Evolutionary conservation across 2,797 vertebrate genomes (phyloP).

Genomic region (Tamandua tetradactyla): DNA sequence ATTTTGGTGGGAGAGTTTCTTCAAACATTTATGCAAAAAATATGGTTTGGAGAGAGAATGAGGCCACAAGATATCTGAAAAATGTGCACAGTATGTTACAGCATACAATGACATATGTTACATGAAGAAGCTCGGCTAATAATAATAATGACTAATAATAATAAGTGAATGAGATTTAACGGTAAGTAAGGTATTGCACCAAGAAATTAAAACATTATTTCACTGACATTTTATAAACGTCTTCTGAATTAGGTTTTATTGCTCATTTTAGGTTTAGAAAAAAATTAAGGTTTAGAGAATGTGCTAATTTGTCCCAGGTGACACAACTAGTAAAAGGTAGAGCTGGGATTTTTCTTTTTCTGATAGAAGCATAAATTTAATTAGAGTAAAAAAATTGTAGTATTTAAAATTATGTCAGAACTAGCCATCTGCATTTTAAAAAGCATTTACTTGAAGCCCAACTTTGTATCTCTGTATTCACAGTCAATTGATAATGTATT

Average conservation of each 20-base stretch:
- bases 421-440: too few species aligned
- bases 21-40: background rate
- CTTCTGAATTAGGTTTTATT: background rate
- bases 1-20: background rate
- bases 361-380: too few species aligned
- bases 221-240: background rate
- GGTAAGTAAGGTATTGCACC: background rate
- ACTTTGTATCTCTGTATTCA: too few species aligned
- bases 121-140: background rate
- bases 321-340: background rate
- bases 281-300: background rate
- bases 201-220: background rate
- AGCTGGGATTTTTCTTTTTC: background rate
- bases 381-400: too few species aligned
- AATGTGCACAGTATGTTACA: too few species aligned
- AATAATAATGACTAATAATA: background rate
- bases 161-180: background rate
- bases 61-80: background rate
- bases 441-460: too few species aligned
- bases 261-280: background rate
- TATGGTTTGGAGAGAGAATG: constrained; percentile 6
- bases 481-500: too few species aligned
- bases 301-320: background rate
- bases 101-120: too few species aligned
- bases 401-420: too few species aligned